phyloP scores from a whole-genome alignment of 2,113 vertebrate species.

The Balaeniceps rex region DNA sequence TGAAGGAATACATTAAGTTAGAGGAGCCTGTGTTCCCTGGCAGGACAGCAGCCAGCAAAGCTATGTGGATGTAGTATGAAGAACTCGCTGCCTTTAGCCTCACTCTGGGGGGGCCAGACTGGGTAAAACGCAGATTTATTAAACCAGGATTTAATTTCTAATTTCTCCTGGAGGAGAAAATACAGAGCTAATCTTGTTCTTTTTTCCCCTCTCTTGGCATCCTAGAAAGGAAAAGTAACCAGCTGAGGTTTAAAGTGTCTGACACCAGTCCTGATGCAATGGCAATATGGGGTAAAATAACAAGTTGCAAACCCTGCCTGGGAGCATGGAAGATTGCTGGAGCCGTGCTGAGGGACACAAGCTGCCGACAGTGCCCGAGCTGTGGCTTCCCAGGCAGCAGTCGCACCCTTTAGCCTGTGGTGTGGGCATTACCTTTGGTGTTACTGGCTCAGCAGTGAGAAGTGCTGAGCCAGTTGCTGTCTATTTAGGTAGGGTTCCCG shows the following conservation, averaged over 20 bases:
- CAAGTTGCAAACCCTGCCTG: conserved; percentile 27
- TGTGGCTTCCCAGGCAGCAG: not conserved
- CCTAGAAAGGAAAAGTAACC: not conserved
- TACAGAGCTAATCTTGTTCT: not conserved
- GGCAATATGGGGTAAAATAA: not conserved
- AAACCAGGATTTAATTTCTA: not conserved
- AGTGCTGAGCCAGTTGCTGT: conserved; percentile 19
- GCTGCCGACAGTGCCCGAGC: not conserved
- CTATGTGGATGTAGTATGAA: not conserved
- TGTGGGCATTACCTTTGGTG: not conserved
- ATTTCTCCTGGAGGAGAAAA: not conserved
- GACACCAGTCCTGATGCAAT: not conserved
- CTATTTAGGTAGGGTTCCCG: not conserved
- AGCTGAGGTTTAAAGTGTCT: not conserved
- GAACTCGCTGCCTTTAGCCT: not conserved
- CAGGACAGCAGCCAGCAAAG: not conserved
- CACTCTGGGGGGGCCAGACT: not conserved
- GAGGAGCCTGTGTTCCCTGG: not conserved
- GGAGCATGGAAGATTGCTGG: not conserved
- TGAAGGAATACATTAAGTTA: not conserved
- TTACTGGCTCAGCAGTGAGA: not conserved
- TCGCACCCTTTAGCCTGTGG: not conserved
- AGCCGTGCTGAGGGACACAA: not conserved
- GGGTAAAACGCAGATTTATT: not conserved
- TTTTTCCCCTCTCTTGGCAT: not conserved